Evolutionary conservation across 2,888 invertebrate species (phyloP).

Genomic region (Leptogaster cylindrica): DNA sequence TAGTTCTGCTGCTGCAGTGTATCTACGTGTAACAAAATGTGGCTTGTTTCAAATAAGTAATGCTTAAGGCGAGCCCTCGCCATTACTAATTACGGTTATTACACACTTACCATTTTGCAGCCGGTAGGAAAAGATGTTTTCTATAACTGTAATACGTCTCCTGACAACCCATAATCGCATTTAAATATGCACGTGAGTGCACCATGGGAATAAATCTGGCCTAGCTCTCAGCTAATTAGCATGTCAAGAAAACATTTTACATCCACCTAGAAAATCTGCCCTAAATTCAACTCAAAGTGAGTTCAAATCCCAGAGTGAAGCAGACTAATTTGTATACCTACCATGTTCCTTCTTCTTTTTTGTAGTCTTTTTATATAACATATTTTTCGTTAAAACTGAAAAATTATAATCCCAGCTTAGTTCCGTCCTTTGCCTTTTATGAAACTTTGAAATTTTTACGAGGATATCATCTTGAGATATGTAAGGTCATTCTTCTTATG

Average conservation of each 20-base stretch:
- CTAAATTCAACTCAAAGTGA: neutral
- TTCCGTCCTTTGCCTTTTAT: neutral
- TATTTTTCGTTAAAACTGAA: constrained; percentile 30
- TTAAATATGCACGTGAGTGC: neutral
- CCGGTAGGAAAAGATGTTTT: neutral
- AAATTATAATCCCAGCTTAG: constrained; percentile 38
- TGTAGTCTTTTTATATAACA: neutral
- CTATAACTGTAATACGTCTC: neutral
- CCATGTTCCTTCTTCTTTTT: neutral
- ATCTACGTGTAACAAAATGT: constrained; percentile 16
- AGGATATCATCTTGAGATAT: constrained; percentile 23
- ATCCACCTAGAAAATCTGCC: neutral
- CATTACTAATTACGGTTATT: constrained; percentile 22
- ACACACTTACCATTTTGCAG: neutral
- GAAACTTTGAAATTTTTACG: constrained; percentile 17
- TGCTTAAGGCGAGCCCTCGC: no score
- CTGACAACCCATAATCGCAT: neutral
- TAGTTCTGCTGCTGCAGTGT: constrained; percentile 19
- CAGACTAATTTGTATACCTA: neutral
- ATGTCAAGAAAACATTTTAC: neutral
- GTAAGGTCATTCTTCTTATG: constrained; percentile 18
- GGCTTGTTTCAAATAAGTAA: constrained; percentile 15
- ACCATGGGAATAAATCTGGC: neutral
- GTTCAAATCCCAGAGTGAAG: neutral
- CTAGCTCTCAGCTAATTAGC: constrained; percentile 1